Evolutionary conservation across 1,140 invertebrate species (phyloP).

Genomic region (Hestina assimilis): DNA sequence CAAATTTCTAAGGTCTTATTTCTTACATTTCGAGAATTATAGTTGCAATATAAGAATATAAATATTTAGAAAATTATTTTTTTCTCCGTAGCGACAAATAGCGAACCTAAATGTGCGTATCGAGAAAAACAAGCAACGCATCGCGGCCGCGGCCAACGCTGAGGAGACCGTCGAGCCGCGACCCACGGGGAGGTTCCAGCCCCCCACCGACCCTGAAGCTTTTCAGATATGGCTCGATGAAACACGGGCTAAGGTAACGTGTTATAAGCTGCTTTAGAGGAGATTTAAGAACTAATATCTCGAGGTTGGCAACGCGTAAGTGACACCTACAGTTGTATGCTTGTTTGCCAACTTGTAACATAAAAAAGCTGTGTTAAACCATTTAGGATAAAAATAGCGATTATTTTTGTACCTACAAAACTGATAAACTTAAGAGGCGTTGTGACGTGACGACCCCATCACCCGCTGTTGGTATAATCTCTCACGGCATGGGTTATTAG

Average conservation of each 20-base stretch:
- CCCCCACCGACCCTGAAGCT: slow-evolving; percentile 81
- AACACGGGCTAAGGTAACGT: slow-evolving; percentile 81
- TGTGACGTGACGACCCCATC: too few species aligned
- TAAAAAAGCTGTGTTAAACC: too few species aligned
- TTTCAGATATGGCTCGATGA: slow-evolving; percentile 85
- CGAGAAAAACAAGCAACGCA: slow-evolving; percentile 89
- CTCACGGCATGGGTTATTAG: too few species aligned
- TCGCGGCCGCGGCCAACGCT: slow-evolving; percentile 83
- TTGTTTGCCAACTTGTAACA: too few species aligned
- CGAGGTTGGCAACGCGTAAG: too few species aligned
- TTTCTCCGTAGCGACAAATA: slow-evolving; percentile 82
- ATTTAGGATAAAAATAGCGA: too few species aligned
- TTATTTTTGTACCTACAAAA: too few species aligned
- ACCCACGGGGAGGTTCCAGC: slow-evolving; percentile 61
- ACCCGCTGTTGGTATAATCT: too few species aligned
- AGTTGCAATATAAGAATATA: background rate
- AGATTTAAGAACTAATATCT: background rate
- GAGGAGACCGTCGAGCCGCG: slow-evolving; percentile 77
- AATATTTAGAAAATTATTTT: background rate
- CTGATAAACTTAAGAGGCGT: too few species aligned
- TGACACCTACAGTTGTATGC: too few species aligned
- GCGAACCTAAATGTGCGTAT: slow-evolving; percentile 86
- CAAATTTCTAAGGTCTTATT: too few species aligned
- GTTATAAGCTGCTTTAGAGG: background rate
- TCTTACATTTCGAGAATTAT: too few species aligned